Evolutionary conservation across 2,797 vertebrate genomes (phyloP), one percentile per base, ranked within the genome.

Genomic region (Anabacerthia variegaticeps): DNA sequence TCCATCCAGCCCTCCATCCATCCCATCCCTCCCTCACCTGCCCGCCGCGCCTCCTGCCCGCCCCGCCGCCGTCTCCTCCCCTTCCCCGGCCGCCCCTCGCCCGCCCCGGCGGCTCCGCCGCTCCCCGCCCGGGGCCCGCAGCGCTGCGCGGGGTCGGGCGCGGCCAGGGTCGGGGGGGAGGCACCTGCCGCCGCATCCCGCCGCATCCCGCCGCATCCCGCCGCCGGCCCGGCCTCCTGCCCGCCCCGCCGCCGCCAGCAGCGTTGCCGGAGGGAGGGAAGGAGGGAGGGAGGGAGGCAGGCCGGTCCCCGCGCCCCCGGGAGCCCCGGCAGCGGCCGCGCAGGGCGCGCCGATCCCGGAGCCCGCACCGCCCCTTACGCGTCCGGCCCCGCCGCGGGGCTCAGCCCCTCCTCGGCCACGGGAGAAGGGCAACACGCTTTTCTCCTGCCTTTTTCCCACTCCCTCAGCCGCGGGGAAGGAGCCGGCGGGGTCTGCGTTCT

Each of bases 401-500:
- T 68, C 59, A 1, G 83, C 67, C 34, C 36, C 61, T 49, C 34
- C 56, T 34, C 14, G 5, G 32, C 28, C 52, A 2, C 6, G 36
- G 32, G 9, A 15, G 18, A 17, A 30, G 44, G 10, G 26, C 43
- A 12, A 0, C 20, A 0, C 37, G 51, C 15, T 7, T 10, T 56
- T 30, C 3, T 0, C 5, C 6, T 37, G 30, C 15, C 5, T 15
- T 27, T 49, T 51, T 4, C 23, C 30, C 26, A 9, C 9, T 48
- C 15, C 18, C 9, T 9, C 36, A 32, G 36, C 9, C 13, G 12
- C 30, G 1, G 24, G 28, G 18, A 20, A 30, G 22, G 32, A 19
- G 0, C 5, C 28, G 6, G 22, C 27, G 2, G 51, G 4, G 20
- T 5, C 36, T 20, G 73, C 23, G 0, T 19, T 30, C 14, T 21